phyloP scores from a whole-genome alignment of 2,888 invertebrate species.

The Tiphia femorata region DNA sequence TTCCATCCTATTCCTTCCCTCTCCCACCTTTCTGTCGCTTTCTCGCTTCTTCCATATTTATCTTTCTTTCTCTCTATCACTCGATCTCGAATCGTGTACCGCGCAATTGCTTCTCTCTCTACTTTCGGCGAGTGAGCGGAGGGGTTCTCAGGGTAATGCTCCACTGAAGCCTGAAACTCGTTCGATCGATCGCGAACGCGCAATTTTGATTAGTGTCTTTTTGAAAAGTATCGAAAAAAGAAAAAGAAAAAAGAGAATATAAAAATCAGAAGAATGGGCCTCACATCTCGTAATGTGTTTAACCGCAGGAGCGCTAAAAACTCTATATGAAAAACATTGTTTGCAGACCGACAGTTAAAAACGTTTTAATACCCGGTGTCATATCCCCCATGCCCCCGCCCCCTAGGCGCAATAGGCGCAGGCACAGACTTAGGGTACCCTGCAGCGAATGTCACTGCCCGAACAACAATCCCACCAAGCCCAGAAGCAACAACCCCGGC shows the following conservation, averaged over 20 bases:
- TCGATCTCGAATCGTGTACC: conserved; percentile 6
- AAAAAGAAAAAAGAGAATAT: conserved; percentile 5
- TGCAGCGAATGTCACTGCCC: conserved; percentile 68
- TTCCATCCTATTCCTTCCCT: no score
- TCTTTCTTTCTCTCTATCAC: conserved; percentile 1
- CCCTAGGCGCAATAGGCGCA: conserved; percentile 69
- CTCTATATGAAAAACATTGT: conserved; percentile 65
- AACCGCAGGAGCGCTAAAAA: conserved; percentile 41
- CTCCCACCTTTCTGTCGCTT: no score
- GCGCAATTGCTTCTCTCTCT: conserved; percentile 3
- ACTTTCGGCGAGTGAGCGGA: conserved; percentile 13
- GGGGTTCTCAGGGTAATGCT: neutral
- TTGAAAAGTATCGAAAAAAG: neutral
- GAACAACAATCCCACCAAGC: conserved; percentile 58
- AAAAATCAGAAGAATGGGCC: conserved; percentile 46
- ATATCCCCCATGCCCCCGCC: conserved; percentile 66
- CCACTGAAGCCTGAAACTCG: conserved; percentile 24
- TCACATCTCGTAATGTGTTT: conserved; percentile 26
- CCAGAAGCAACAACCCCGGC: conserved; percentile 53
- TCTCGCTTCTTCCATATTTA: no score
- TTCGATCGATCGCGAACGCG: conserved; percentile 53
- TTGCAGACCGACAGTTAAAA: conserved; percentile 70
- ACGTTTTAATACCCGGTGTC: conserved; percentile 69
- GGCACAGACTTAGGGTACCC: conserved; percentile 68
- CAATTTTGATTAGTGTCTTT: neutral